Evolutionary conservation across 1,140 invertebrate genomes (phyloP).

Genomic region (Lamellibrachia luymesi): DNA sequence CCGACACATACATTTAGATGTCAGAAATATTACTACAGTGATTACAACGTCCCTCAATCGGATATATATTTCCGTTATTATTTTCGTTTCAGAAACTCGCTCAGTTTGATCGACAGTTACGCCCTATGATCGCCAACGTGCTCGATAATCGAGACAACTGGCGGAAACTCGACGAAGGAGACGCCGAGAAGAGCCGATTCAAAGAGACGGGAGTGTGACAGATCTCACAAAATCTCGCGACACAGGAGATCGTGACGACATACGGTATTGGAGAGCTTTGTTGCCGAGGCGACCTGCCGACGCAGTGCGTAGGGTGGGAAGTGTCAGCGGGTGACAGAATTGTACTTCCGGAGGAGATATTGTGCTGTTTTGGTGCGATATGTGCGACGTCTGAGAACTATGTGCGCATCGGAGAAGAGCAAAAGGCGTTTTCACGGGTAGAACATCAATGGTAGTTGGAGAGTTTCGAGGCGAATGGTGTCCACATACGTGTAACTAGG

Average conservation of each 20-base stretch:
- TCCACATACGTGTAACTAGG: background rate
- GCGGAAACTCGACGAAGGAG: background rate
- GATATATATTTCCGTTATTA: background rate
- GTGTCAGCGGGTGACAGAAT: background rate
- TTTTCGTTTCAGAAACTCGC: background rate
- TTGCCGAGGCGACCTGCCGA: background rate
- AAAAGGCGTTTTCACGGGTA: background rate
- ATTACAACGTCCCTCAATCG: background rate
- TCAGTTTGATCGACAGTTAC: background rate
- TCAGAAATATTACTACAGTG: background rate
- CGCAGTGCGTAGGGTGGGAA: background rate
- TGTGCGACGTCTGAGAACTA: background rate
- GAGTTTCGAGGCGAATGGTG: background rate
- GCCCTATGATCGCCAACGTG: background rate
- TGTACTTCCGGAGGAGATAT: background rate
- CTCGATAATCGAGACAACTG: conserved; percentile 14
- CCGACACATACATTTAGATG: background rate
- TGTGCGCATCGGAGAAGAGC: background rate
- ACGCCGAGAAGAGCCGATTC: background rate
- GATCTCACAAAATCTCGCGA: background rate
- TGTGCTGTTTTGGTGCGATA: background rate
- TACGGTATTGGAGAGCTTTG: background rate
- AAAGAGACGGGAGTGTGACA: background rate
- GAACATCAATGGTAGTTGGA: background rate
- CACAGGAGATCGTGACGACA: background rate